phyloP scores from a whole-genome alignment of 2,888 invertebrate genomes.

The Entomobrya multifasciata region DNA sequence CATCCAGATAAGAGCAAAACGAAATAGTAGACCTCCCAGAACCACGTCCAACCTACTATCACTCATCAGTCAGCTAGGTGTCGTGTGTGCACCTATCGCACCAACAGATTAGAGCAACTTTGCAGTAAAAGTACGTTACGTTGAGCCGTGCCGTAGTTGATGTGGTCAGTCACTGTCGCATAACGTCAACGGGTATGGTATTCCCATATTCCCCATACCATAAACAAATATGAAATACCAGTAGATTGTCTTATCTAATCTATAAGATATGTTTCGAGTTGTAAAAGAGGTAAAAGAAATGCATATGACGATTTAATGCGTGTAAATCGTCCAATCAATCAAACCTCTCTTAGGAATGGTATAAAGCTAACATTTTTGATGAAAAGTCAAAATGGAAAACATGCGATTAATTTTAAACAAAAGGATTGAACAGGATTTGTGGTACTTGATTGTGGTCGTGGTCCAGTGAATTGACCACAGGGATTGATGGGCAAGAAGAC shows the following conservation, averaged over 20 bases:
- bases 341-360: slow-evolving; percentile 32
- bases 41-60: slow-evolving; percentile 70
- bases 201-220: too few species aligned
- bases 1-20: slow-evolving; percentile 40
- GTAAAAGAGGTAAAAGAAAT: too few species aligned
- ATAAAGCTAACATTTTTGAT: neutral
- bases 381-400: slow-evolving; percentile 7
- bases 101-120: neutral
- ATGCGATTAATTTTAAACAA: slow-evolving; percentile 41
- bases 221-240: too few species aligned
- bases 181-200: too few species aligned
- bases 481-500: neutral
- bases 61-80: slow-evolving; percentile 70
- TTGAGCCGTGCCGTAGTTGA: too few species aligned
- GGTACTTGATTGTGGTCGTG: slow-evolving; percentile 48
- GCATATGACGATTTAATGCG: too few species aligned
- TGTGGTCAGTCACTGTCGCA: too few species aligned
- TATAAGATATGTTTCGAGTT: too few species aligned
- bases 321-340: slow-evolving; percentile 67
- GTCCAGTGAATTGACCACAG: slow-evolving; percentile 13
- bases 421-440: slow-evolving; percentile 25
- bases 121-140: too few species aligned
- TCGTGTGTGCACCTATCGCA: slow-evolving; percentile 73
- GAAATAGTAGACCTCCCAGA: slow-evolving; percentile 75
- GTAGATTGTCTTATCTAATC: too few species aligned